Base-by-base conservation (phyloP, 2,888 invertebrate genomes). In the Polydesmus complanatus region DNA sequence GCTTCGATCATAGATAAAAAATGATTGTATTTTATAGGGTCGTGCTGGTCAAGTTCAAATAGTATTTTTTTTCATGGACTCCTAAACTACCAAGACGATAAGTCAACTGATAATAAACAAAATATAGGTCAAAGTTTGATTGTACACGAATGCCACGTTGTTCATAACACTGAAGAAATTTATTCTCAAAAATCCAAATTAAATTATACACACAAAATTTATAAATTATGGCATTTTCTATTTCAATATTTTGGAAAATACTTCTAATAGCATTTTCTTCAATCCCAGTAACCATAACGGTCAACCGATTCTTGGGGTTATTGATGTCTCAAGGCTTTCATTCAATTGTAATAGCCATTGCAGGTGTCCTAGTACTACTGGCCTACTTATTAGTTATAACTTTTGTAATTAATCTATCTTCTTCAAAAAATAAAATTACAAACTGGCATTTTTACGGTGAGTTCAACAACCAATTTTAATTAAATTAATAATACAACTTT, bases 351-450 rank as follows among this genome's bases (percentile, higher is more conserved):
- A 57, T 57, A 21, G 47, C 48, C 3, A 5, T 57, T 11, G 47
- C 26, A n/a, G 57, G 57, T 8, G 37, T 37, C 14, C 3, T 57
- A 57, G 14, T 1, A 2, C 8, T 57, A 14, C 25, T 57, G n/a
- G 25, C 22, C 23, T n/a, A 25, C 8, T 48, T 48, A 21, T 18
- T 23, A 21, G 22, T 47, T 3, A 1, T 14, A 25, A 18, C 26
- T 49, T 57, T 37, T 19, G 22, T n/a, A 5, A 23, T 18, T 23
- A 37, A 2, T 23, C 49, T 14, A 11, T 23, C 21, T 56, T 56
- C 56, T n/a, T 37, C 56, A 14, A 57, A 57, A 18, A 48, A 57
- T n/a, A 57, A 57, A 18, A 57, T 57, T 25, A 57, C 47, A 22
- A 23, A 57, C 21, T 47, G 48, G 14, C 47, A 48, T 47, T 57